phyloP scores from a whole-genome alignment of 1,140 invertebrate genomes.

The Probaryconus sp. region DNA sequence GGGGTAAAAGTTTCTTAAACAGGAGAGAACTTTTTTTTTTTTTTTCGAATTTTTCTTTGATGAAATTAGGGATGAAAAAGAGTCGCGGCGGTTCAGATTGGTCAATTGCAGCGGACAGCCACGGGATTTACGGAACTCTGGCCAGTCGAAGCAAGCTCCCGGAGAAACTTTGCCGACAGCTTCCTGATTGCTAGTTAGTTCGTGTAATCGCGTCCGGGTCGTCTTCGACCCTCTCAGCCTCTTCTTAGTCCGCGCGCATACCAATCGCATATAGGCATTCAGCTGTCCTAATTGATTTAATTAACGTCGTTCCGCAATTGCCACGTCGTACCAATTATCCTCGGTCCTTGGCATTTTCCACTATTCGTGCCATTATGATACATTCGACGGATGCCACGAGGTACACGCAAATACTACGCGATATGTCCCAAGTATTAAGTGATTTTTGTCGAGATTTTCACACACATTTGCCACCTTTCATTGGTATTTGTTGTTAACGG shows the following conservation, averaged over 20 bases:
- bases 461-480: too few relatives aligned
- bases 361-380: conserved; percentile 47
- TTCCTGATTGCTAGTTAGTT: conserved; percentile 71
- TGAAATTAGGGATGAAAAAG: conserved; percentile 36
- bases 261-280: conserved; percentile 53
- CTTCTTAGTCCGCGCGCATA: conserved; percentile 55
- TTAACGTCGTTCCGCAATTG: conserved; percentile 65
- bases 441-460: too few relatives aligned
- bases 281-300: conserved; percentile 65
- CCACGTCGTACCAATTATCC: conserved; percentile 62
- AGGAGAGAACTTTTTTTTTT: too few relatives aligned
- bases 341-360: conserved; percentile 44
- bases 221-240: conserved; percentile 60
- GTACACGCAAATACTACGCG: conserved; percentile 7
- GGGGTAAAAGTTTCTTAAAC: too few relatives aligned
- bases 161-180: conserved; percentile 68
- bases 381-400: conserved; percentile 11
- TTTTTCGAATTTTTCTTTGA: conserved; percentile 30
- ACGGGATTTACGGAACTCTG: conserved; percentile 60
- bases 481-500: too few relatives aligned
- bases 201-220: conserved; percentile 66
- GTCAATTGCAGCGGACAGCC: conserved; percentile 44
- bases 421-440: conserved; percentile 12
- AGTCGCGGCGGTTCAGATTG: conserved; percentile 28
- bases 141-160: conserved; percentile 63